Evolutionary conservation across 2,797 vertebrate species (phyloP).

Genomic region (Synaphobranchus kaupii): DNA sequence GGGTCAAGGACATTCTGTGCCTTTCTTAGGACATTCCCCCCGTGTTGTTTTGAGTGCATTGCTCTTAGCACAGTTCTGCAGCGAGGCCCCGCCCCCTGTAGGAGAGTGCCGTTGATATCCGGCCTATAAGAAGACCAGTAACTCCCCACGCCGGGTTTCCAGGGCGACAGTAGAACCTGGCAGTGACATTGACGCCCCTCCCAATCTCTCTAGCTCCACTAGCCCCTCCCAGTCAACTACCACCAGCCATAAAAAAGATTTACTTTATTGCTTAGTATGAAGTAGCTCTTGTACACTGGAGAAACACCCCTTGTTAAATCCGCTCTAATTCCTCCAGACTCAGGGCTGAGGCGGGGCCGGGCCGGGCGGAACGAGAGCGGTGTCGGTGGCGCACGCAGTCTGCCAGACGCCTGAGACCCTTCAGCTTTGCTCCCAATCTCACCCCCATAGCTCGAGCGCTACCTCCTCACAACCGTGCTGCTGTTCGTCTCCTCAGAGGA

Average conservation of each 20-base stretch:
- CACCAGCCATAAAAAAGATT: conserved; percentile 42
- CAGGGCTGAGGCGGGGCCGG: conserved; percentile 8
- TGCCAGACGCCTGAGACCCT: background rate
- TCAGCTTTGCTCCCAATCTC: background rate
- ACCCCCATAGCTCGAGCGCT: background rate
- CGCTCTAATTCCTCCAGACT: conserved; percentile 31
- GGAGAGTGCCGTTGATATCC: conserved; percentile 58
- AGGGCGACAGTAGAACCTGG: conserved; percentile 40
- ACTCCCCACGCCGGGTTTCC: background rate
- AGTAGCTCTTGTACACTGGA: conserved; percentile 21
- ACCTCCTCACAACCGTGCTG: background rate
- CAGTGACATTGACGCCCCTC: conserved; percentile 49
- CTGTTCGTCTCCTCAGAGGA: background rate
- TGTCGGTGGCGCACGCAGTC: background rate
- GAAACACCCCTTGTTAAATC: conserved; percentile 48
- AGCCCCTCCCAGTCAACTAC: conserved; percentile 33
- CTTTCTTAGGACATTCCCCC: background rate
- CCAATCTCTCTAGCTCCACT: conserved; percentile 19
- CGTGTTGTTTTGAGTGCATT: background rate
- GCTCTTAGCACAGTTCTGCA: background rate
- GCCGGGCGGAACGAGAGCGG: background rate
- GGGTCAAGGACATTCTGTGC: background rate
- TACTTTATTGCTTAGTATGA: conserved; percentile 37
- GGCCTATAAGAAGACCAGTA: conserved; percentile 52
- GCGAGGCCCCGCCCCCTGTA: conserved; percentile 45